Base-by-base conservation (phyloP, 2,888 invertebrate genomes). In the Plusia festucae region DNA sequence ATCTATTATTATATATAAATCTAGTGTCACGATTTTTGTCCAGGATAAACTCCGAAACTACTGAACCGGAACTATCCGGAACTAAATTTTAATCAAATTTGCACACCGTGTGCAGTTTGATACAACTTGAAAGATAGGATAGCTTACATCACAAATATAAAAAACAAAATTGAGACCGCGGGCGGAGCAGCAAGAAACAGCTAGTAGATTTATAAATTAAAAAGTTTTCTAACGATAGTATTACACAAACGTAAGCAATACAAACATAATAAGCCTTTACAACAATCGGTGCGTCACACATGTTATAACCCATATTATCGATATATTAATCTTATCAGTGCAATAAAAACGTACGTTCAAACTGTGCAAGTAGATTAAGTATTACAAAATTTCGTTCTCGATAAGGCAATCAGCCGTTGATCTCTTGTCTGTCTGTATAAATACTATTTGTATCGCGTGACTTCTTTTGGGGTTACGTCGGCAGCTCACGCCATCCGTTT, bases 321-420 rank as follows among this genome's bases (percentile, higher is more conserved):
- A 40, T 40, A 55, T 44, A 55, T 62, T 66, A 66, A 60, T 65
- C 51, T 65, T 69, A 74, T 71, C 76, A 22, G 18, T 70, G 22
- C 22, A 52, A 49, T 49, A 49, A 49, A 53, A 22, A 11, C 32
- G 13, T 54, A 51, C 44, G 52, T 46, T 30, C 9, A 34, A 24
- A 44, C 22, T 55, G 9, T 46, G 40, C n/a, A 49, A 63, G 46
- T 52, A 32, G 24, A 60, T 61, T 53, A 59, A 53, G 27, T 66
- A 55, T 63, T 71, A 76, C 63, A 65, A 55, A 56, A 63, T 60
- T 34, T 51, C 11, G 32, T 56, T 53, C 1, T 13, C 30, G 81
- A 82, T 81, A 75, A 73, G 57, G 30, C 68, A 76, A 82, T 82
- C 79, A 81, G 81, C 55, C 81, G 65, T 78, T 78, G 77, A 76